These are phyloP conservation scores for Stenopsyche tienmushanensis DNA, from an alignment of 1,140 invertebrate genomes.

Conservation along the genomic window DNA sequence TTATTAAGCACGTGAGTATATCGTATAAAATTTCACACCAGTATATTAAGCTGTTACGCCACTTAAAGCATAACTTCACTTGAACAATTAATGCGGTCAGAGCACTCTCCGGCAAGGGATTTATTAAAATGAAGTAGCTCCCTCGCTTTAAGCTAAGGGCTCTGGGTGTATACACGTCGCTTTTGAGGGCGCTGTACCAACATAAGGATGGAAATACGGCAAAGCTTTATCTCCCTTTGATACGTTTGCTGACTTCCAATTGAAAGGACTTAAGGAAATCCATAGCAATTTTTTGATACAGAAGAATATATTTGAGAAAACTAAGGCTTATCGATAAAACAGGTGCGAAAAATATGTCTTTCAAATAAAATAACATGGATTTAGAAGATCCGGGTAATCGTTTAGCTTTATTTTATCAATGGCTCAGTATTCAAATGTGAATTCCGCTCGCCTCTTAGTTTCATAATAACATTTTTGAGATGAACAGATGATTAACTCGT, in stretches of 20 bases:
- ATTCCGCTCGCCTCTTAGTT: too few relatives aligned
- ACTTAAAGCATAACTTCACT: conserved; percentile 25
- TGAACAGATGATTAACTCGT: too few relatives aligned
- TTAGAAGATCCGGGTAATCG: too few relatives aligned
- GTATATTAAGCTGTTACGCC: conserved; percentile 21
- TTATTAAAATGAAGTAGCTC: conserved; percentile 24
- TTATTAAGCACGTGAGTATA: background rate
- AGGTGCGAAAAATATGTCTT: too few relatives aligned
- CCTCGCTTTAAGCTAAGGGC: too few relatives aligned
- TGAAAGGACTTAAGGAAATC: background rate
- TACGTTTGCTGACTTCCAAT: background rate
- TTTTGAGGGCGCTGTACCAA: background rate
- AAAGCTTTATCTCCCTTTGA: background rate
- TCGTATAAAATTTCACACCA: conserved; percentile 2
- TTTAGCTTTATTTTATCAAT: too few relatives aligned
- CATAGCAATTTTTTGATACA: background rate
- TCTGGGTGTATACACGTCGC: background rate
- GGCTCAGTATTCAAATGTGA: too few relatives aligned
- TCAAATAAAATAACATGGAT: too few relatives aligned
- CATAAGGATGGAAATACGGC: background rate
- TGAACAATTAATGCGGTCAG: conserved; percentile 26
- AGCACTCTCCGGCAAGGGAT: conserved; percentile 7
- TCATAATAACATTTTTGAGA: too few relatives aligned
- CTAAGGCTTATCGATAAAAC: too few relatives aligned
- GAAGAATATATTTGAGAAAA: too few relatives aligned